Base-by-base conservation (phyloP, 1,140 invertebrate genomes). In the Drosophila simulans region DNA sequence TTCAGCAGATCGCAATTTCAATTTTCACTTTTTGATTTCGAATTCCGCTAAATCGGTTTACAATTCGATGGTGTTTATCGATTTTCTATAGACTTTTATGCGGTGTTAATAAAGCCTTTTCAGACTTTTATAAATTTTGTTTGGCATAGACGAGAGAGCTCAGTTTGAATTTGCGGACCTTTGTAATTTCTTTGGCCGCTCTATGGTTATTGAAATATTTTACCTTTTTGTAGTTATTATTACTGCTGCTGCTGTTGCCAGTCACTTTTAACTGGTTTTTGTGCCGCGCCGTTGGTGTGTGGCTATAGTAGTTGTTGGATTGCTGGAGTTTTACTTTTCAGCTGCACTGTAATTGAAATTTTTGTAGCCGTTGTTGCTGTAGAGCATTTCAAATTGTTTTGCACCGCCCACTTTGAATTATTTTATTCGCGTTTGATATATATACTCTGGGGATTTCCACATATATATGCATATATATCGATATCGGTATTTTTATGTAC, bases 321-420 rank as follows among this genome's bases (percentile, higher is more conserved):
- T 39, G 37, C 57, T 66, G 60, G 46, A 73, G 65, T 79, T 68
- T 88, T 82, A 86, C 58, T 82, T 76, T 86, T 81, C 60, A 75
- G 69, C 80, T 89, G 84, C 84, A 89, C 84, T 89, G 84, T 89
- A 89, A 89, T 89, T 80, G 79, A 80, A 83, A 83, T 89, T 73
- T 69, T 57, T 80, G 48, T 80, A 54, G 53, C 66, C 62, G 77
- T 79, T 53, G 66, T 68, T 75, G 66, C 55, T 74, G 39, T 68
- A 45, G 48, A 59, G 62, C 69, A 80, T 77, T 84, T 74, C 60
- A 81, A 81, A 85, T 80, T 58, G 75, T 60, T 63, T 80, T 66
- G 63, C 65, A 77, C 71, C 81, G 77, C 81, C 82, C 77, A 85
- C 77, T 80, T 76, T 68, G 62, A 46, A 43, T 56, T 37, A 45